Evolutionary conservation across 1,140 invertebrate species (phyloP).

Genomic region (Trichonephila clavata): DNA sequence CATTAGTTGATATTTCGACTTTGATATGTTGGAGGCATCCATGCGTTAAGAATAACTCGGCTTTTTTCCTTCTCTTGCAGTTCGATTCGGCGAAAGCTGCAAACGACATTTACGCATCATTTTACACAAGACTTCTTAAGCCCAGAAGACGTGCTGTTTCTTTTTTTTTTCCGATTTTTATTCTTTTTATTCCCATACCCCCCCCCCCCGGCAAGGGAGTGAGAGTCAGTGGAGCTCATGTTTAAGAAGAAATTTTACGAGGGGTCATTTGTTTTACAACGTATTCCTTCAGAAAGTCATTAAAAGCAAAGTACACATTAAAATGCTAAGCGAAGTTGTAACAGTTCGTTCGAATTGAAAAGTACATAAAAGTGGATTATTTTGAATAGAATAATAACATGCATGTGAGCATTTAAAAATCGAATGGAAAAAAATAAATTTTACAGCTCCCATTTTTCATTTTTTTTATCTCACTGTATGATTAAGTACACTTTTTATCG

Average conservation of each 20-base stretch:
- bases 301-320: constrained; percentile 12
- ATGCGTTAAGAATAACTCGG: constrained; percentile 24
- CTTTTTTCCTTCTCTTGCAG: not conserved
- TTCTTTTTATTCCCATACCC: not conserved
- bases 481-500: not conserved
- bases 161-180: not conserved
- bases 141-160: not conserved
- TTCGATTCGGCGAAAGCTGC: constrained; percentile 10
- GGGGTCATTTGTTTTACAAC: not conserved
- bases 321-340: not conserved
- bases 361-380: constrained; percentile 27
- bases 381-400: not conserved
- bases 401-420: not conserved
- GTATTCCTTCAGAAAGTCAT: not conserved
- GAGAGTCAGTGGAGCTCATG: not conserved
- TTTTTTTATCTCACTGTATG: not conserved
- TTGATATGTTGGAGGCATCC: constrained; percentile 11
- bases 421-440: not conserved
- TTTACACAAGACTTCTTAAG: constrained; percentile 11
- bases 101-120: constrained; percentile 51
- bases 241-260: constrained; percentile 14
- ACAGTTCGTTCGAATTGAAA: not conserved
- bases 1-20: constrained; percentile 51
- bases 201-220: not conserved
- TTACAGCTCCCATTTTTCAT: not conserved